Evolutionary conservation across 2,888 invertebrate species (phyloP).

Genomic region (Gastracanthus pulcherrimus): DNA sequence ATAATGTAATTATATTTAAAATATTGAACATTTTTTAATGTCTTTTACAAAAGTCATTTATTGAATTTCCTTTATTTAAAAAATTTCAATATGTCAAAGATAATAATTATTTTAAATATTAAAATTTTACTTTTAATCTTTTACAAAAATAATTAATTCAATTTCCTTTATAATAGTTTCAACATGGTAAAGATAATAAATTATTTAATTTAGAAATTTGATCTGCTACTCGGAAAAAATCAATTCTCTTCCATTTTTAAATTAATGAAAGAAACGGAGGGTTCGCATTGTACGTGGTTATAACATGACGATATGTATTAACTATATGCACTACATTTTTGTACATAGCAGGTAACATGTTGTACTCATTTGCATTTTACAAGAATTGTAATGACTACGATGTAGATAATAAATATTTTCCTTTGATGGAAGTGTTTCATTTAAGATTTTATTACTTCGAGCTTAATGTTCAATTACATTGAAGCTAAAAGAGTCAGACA

Average conservation of each 20-base stretch:
- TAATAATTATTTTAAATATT: neutral
- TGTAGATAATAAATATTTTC: slow-evolving; percentile 11
- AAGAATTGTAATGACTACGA: slow-evolving; percentile 5
- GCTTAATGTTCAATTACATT: too few relatives aligned
- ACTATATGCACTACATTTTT: neutral
- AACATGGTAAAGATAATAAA: neutral
- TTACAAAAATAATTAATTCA: neutral
- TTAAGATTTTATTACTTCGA: neutral
- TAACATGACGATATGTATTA: neutral
- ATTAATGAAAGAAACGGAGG: slow-evolving; percentile 20
- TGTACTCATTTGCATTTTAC: slow-evolving; percentile 23
- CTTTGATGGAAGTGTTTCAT: neutral
- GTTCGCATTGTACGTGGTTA: neutral
- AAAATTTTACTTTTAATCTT: neutral
- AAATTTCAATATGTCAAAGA: neutral
- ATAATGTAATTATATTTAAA: too few relatives aligned
- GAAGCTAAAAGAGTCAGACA: too few relatives aligned
- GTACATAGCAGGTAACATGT: neutral
- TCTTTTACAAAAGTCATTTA: neutral
- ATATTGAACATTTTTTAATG: too few relatives aligned
- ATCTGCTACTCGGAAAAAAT: neutral
- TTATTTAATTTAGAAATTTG: neutral
- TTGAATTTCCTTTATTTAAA: neutral
- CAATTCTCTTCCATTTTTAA: neutral
- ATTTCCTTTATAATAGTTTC: neutral